Evolutionary conservation across 92 coral and sea anemone genomes (phyloP).

Genomic region (Parazoanthus atlanticus): DNA sequence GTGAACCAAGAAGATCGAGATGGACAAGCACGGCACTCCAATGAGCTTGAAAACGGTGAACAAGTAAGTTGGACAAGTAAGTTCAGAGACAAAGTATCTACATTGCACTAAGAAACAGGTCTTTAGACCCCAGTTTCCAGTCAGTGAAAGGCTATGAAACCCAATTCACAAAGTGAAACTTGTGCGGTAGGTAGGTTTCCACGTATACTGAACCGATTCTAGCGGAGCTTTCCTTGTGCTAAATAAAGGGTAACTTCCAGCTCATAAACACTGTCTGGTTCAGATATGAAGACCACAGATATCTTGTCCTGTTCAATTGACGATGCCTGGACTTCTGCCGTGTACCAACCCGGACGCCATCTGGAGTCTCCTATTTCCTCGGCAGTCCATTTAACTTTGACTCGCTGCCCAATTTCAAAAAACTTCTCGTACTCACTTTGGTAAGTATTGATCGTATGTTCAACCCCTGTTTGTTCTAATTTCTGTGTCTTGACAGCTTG

Average conservation of each 20-base stretch:
- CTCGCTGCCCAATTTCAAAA: constrained; percentile 58
- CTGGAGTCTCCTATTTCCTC: constrained; percentile 67
- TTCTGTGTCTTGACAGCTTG: background rate
- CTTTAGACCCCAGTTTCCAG: too few relatives aligned
- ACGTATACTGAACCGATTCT: background rate
- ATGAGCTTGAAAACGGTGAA: too few relatives aligned
- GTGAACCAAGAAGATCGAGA: too few relatives aligned
- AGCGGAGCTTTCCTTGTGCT: constrained; percentile 54
- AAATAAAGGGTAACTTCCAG: constrained; percentile 50
- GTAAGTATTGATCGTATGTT: background rate
- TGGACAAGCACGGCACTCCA: too few relatives aligned
- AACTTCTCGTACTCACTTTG: background rate
- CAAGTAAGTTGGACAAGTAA: too few relatives aligned
- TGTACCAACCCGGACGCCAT: constrained; percentile 69
- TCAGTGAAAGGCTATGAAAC: too few relatives aligned
- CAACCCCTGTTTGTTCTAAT: background rate
- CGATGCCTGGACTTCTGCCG: constrained; percentile 61
- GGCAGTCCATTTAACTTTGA: constrained; percentile 60
- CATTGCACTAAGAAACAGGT: too few relatives aligned
- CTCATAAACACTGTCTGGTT: constrained; percentile 44
- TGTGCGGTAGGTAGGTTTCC: too few relatives aligned
- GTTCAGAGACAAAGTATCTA: too few relatives aligned
- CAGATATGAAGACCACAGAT: constrained; percentile 51
- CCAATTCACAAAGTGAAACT: too few relatives aligned
- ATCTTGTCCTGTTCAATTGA: constrained; percentile 49